Evolutionary conservation across 2,113 vertebrate genomes (phyloP).

Genomic region (Vulpes lagopus): DNA sequence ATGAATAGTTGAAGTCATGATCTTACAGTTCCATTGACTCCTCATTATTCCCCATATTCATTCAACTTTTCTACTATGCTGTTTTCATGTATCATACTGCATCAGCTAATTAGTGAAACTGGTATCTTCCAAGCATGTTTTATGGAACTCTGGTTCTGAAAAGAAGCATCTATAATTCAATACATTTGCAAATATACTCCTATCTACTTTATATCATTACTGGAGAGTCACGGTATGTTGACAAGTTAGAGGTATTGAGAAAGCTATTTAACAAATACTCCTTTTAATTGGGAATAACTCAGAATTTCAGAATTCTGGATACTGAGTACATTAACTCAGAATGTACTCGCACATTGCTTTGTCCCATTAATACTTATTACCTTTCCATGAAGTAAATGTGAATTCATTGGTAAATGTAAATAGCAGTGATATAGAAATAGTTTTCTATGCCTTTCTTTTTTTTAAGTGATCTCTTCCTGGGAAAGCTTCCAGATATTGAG

Average conservation of each 20-base stretch:
- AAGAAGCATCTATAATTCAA: neutral
- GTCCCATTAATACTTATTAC: neutral
- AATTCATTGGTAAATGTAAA: neutral
- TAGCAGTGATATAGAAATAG: neutral
- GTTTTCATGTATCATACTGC: neutral
- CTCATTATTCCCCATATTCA: neutral
- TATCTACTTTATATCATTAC: neutral
- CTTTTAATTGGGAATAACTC: neutral
- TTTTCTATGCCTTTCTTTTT: neutral
- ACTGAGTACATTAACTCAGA: neutral
- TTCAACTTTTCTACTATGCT: neutral
- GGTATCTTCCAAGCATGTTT: neutral
- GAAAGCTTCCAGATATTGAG: conserved; percentile 24
- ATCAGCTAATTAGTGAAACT: neutral
- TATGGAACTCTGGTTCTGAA: neutral
- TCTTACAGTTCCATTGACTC: neutral
- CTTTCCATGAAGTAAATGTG: conserved; percentile 50
- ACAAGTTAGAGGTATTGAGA: neutral
- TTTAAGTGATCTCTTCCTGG: neutral
- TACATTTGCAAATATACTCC: neutral
- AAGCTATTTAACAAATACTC: conserved; percentile 7
- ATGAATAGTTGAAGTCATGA: neutral
- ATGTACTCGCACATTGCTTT: neutral
- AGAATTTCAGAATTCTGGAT: conserved; percentile 25
- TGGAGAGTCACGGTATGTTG: neutral